Evolutionary conservation across 2,113 vertebrate genomes (phyloP).

Genomic region (Takifugu flavidus): DNA sequence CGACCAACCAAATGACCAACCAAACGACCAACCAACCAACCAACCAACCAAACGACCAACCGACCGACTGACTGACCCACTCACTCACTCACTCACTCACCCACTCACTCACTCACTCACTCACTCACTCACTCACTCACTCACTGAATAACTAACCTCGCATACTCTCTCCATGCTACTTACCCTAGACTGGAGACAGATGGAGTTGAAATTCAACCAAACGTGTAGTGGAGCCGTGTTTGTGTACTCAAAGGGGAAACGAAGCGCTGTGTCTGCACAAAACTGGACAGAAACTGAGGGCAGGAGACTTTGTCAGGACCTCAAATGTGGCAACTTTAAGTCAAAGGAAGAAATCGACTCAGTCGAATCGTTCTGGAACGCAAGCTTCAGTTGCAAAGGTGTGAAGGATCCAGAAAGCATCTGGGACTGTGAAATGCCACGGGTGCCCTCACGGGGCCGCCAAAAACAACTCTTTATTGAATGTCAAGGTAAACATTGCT

Average conservation of each 20-base stretch:
- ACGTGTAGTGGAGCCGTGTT: conserved; percentile 48
- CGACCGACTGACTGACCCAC: too few species aligned
- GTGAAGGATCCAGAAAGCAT: background rate
- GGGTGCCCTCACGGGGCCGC: accelerated
- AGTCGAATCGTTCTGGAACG: background rate
- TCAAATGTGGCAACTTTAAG: conserved; percentile 30
- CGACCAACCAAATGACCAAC: too few species aligned
- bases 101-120: too few species aligned
- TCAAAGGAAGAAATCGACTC: accelerated
- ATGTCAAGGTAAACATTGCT: conserved; percentile 46
- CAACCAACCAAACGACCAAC: too few species aligned
- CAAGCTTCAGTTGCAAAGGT: conserved; percentile 26
- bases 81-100: too few species aligned
- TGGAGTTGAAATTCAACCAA: background rate
- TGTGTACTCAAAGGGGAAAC: accelerated
- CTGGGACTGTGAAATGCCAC: conserved; percentile 47
- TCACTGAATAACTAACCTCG: background rate
- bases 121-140: too few species aligned
- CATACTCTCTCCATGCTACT: background rate
- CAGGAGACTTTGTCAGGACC: conserved; percentile 21
- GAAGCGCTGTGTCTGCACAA: background rate
- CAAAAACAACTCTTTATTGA: conserved; percentile 28
- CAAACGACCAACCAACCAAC: too few species aligned
- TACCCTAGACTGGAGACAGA: conserved; percentile 31
- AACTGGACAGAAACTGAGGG: conserved; percentile 6